phyloP scores from a whole-genome alignment of 1,140 invertebrate species.

The Pinna nobilis region DNA sequence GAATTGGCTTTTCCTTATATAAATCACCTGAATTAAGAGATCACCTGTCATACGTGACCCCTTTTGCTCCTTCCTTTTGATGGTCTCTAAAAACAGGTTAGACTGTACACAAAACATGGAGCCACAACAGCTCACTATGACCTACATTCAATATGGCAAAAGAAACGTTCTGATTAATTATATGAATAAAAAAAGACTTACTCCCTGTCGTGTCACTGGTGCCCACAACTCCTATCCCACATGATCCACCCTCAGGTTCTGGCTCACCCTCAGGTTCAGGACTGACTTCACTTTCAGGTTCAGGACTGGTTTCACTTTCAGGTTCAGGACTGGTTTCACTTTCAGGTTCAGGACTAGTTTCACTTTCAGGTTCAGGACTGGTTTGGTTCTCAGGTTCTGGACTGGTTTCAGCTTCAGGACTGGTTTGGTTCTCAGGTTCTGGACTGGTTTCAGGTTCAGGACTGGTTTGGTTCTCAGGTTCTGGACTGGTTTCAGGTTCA shows the following conservation, averaged over 20 bases:
- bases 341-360: constrained; percentile 15
- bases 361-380: constrained; percentile 59
- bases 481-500: constrained; percentile 18
- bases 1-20: too few species aligned
- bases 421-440: constrained; percentile 20
- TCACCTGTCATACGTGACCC: too few species aligned
- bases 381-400: constrained; percentile 29
- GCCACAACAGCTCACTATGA: too few species aligned
- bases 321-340: too few species aligned
- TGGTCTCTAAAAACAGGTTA: too few species aligned
- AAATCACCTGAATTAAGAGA: too few species aligned
- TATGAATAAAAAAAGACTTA: not conserved
- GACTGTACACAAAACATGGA: too few species aligned
- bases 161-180: not conserved
- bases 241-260: constrained; percentile 1
- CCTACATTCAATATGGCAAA: not conserved
- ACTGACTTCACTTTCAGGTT: constrained; percentile 23
- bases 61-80: too few species aligned
- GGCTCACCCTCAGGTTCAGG: not conserved
- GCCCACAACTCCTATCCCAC: constrained; percentile 15
- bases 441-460: constrained; percentile 56
- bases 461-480: constrained; percentile 23
- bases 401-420: constrained; percentile 13
- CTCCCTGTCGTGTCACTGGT: constrained; percentile 18
- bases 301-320: constrained; percentile 4